Evolutionary conservation across 2,888 invertebrate genomes (phyloP).

Genomic region (Emmelina monodactyla): DNA sequence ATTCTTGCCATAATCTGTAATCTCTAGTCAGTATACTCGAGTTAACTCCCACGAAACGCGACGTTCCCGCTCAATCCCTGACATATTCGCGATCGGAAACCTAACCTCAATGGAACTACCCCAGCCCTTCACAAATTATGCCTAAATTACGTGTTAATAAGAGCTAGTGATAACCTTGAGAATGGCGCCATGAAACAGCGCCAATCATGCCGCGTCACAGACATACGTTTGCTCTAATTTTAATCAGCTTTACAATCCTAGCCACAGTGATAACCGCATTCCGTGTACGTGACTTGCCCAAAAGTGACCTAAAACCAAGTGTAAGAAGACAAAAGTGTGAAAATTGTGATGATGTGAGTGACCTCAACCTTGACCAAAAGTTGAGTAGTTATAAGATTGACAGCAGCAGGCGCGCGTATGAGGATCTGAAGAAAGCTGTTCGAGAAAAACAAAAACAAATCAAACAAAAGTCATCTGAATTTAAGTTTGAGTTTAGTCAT

Average conservation of each 20-base stretch:
- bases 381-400: conserved; percentile 41
- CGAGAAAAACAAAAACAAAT: conserved; percentile 32
- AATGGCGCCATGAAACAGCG: conserved; percentile 57
- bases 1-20: conserved; percentile 59
- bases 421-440: conserved; percentile 34
- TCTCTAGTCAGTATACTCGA: conserved; percentile 68
- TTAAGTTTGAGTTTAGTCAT: conserved; percentile 4
- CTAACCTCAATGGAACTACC: conserved; percentile 39
- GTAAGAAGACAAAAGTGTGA: conserved; percentile 1
- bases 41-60: conserved; percentile 66
- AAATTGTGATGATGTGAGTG: conserved; percentile 23
- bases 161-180: not conserved
- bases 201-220: conserved; percentile 53
- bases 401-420: conserved; percentile 36
- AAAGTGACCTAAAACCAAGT: conserved; percentile 27
- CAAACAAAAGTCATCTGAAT: conserved; percentile 23
- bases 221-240: conserved; percentile 56
- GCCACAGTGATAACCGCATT: conserved; percentile 62
- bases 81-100: not conserved
- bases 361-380: conserved; percentile 32
- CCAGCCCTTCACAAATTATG: conserved; percentile 30
- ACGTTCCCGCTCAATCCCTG: conserved; percentile 32
- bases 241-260: conserved; percentile 53
- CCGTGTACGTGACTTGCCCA: conserved; percentile 56
- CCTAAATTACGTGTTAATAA: conserved; percentile 23